Conservation (phyloP, 1,140 invertebrate genomes). For the Drosophila azteca region DNA sequence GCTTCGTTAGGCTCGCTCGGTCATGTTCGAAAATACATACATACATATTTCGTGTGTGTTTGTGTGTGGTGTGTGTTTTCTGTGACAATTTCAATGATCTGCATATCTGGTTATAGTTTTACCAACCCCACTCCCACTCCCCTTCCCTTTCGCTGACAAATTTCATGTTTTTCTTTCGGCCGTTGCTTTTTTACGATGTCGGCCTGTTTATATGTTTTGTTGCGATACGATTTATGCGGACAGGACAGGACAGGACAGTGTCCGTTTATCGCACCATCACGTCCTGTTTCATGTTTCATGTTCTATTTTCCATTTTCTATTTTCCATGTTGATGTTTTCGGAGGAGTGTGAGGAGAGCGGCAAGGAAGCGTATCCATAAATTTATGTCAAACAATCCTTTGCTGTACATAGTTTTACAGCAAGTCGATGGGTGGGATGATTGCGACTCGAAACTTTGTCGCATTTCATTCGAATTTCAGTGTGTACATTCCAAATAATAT, state of each 20-base stretch:
- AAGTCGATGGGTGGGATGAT: conserved; percentile 21
- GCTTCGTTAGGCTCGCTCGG: conserved; percentile 59
- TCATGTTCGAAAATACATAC: conserved; percentile 56
- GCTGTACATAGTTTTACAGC: conserved; percentile 45
- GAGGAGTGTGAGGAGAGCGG: conserved; percentile 2
- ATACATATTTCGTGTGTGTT: conserved; percentile 27
- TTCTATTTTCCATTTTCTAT: conserved; percentile 10
- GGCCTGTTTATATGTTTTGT: conserved; percentile 41
- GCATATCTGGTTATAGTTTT: conserved; percentile 60
- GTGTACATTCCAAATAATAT: conserved; percentile 26
- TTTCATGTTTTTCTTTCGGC: conserved; percentile 36
- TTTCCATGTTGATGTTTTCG: not conserved
- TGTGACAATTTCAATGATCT: conserved; percentile 70
- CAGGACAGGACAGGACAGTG: conserved; percentile 70
- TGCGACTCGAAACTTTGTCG: conserved; percentile 31
- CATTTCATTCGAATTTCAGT: conserved; percentile 30
- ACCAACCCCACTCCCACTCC: not conserved
- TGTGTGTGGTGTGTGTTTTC: not conserved
- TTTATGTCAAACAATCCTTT: conserved; percentile 71
- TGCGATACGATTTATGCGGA: conserved; percentile 67
- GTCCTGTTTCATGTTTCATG: conserved; percentile 26
- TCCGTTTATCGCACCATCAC: conserved; percentile 76
- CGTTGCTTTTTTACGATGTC: conserved; percentile 56
- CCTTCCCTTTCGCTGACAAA: conserved; percentile 5
- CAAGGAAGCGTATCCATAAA: conserved; percentile 48